A percentile compares a stretch with the other conserved stretches of the same genome.
These are phyloP conservation scores for Oophaga pumilio DNA, from an alignment of 2,113 vertebrate genomes.

Conservation along the genomic window DNA sequence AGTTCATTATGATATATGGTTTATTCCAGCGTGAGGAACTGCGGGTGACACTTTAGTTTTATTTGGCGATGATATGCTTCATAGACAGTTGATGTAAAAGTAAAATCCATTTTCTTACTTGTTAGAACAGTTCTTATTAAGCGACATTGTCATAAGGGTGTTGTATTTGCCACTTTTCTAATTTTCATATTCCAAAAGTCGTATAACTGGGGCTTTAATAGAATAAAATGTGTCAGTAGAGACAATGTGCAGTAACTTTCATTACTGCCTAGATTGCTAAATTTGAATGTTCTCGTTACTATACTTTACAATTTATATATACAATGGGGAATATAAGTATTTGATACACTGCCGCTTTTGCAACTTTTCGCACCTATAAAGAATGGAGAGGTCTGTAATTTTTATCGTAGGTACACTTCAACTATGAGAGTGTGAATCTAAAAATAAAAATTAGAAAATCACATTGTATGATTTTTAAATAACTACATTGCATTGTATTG, in stretches of 20 bases:
- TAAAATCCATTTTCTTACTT: conserved; percentile 21
- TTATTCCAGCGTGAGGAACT: neutral
- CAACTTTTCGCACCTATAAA: no score
- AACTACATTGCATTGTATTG: no score
- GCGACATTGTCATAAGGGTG: neutral
- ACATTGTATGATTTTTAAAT: no score
- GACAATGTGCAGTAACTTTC: neutral
- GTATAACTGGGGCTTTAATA: neutral
- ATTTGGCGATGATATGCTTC: neutral
- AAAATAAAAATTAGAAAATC: no score
- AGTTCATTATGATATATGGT: conserved; percentile 14
- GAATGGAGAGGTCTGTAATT: no score
- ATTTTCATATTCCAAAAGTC: neutral
- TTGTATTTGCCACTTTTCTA: neutral
- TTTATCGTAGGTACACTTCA: no score
- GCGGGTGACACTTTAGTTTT: neutral
- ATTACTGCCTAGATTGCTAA: neutral
- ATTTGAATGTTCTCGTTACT: neutral
- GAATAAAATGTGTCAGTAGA: neutral
- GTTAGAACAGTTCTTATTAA: neutral
- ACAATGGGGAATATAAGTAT: neutral
- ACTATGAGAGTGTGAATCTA: no score
- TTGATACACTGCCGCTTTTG: no score
- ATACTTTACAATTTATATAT: neutral
- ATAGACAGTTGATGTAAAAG: neutral